Evolutionary conservation across 2,797 vertebrate genomes (phyloP).

Genomic region (Scleropages formosus): DNA sequence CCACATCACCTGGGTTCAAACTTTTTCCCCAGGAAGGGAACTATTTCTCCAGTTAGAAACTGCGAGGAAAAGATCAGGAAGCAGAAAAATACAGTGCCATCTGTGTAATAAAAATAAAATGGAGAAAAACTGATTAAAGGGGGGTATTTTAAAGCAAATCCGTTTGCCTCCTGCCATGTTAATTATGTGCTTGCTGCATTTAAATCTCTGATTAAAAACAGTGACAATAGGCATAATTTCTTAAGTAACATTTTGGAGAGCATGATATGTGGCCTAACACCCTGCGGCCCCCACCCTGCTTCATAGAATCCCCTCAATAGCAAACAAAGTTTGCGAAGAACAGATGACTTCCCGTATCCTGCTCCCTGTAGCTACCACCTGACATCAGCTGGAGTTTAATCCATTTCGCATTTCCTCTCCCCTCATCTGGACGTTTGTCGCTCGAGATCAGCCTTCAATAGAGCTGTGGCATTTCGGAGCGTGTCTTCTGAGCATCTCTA

Average conservation of each 20-base stretch:
- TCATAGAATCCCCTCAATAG: not conserved
- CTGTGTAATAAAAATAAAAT: not conserved
- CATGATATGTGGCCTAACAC: not conserved
- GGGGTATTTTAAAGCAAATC: not conserved
- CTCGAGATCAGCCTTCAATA: not conserved
- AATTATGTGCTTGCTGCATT: not conserved
- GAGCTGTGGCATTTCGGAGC: not conserved
- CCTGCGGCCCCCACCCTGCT: not conserved
- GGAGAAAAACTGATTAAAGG: conserved; percentile 4
- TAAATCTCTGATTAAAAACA: conserved; percentile 19
- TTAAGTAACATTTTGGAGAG: not conserved
- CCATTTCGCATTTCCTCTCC: not conserved
- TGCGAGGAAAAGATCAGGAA: not conserved
- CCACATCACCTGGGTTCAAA: not conserved
- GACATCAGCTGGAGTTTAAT: not conserved
- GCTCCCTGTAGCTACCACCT: not conserved
- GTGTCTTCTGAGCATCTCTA: not conserved
- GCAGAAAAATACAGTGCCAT: not conserved
- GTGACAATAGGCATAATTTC: not conserved
- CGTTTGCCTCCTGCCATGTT: not conserved
- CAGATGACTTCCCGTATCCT: too few species aligned
- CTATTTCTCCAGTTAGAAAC: too few species aligned
- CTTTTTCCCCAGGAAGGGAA: not conserved
- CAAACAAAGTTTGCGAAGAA: not conserved
- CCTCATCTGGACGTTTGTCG: not conserved